These are phyloP conservation scores for Hormaphis cornu DNA, from an alignment of 1,140 invertebrate genomes.

Conservation along the genomic window DNA sequence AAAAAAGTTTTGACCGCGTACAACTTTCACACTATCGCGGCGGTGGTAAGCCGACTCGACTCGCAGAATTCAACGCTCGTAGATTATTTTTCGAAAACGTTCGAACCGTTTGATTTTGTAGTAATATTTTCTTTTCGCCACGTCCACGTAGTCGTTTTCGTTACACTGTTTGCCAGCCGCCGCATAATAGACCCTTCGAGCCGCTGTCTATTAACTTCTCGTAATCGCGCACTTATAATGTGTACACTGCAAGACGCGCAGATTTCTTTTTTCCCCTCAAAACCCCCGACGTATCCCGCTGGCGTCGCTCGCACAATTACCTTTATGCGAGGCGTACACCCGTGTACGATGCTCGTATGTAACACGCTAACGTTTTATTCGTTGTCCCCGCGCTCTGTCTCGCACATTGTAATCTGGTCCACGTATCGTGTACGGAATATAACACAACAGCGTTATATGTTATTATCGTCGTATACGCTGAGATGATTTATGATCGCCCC, in stretches of 20 bases:
- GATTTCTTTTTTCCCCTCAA: background rate
- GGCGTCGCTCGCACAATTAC: background rate
- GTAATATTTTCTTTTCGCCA: too few species aligned
- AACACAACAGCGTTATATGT: background rate
- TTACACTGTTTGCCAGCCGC: slow-evolving; percentile 10
- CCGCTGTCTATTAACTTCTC: slow-evolving; percentile 6
- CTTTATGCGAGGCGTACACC: background rate
- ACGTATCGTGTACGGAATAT: background rate
- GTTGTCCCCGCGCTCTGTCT: background rate
- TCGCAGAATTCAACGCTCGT: too few species aligned
- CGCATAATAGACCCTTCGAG: background rate
- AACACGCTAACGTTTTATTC: background rate
- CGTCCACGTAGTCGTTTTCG: too few species aligned
- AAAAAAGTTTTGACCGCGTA: too few species aligned
- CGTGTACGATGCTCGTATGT: background rate
- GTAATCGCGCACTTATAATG: background rate
- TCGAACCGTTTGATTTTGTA: too few species aligned
- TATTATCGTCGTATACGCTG: slow-evolving; percentile 24
- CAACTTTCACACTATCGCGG: too few species aligned
- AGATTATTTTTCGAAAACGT: too few species aligned
- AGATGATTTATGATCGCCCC: slow-evolving; percentile 30
- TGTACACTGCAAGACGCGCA: background rate
- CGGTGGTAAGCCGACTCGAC: too few species aligned
- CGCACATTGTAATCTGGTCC: slow-evolving; percentile 21
- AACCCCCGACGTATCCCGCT: slow-evolving; percentile 11